These are phyloP conservation scores for Heliconius eleuchia DNA, from an alignment of 1,140 invertebrate species.

Conservation along the genomic window DNA sequence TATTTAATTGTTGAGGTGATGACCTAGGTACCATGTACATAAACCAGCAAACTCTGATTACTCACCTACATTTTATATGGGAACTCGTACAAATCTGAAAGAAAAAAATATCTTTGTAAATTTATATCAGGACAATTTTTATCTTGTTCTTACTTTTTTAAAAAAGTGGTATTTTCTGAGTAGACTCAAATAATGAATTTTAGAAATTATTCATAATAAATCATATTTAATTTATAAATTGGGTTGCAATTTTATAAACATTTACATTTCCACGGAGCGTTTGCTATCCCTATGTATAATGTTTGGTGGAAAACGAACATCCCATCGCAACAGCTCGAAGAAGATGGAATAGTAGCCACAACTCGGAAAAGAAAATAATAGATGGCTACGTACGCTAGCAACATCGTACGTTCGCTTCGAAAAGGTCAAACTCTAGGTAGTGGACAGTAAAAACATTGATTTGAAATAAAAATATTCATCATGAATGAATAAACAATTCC, in stretches of 20 bases:
- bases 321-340: neutral
- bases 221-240: neutral
- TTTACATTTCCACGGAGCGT: constrained; percentile 18
- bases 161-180: too few relatives aligned
- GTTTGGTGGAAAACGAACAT: constrained; percentile 17
- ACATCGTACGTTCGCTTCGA: constrained; percentile 33
- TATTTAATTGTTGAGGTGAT: too few relatives aligned
- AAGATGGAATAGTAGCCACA: constrained; percentile 16
- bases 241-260: neutral
- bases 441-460: constrained; percentile 65
- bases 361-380: constrained; percentile 21
- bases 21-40: too few relatives aligned
- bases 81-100: constrained; percentile 41
- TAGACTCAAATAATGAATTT: neutral
- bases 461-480: constrained; percentile 77
- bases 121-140: too few relatives aligned
- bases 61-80: constrained; percentile 56
- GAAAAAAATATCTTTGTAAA: constrained; percentile 9
- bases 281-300: neutral
- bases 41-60: constrained; percentile 1
- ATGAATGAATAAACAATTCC: constrained; percentile 81
- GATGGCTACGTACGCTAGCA: constrained; percentile 16
- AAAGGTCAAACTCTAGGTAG: constrained; percentile 50
- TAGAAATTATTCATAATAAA: neutral
- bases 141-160: too few relatives aligned